Conservation (phyloP, 2,113 vertebrate genomes). For the Rhineura floridana region DNA sequence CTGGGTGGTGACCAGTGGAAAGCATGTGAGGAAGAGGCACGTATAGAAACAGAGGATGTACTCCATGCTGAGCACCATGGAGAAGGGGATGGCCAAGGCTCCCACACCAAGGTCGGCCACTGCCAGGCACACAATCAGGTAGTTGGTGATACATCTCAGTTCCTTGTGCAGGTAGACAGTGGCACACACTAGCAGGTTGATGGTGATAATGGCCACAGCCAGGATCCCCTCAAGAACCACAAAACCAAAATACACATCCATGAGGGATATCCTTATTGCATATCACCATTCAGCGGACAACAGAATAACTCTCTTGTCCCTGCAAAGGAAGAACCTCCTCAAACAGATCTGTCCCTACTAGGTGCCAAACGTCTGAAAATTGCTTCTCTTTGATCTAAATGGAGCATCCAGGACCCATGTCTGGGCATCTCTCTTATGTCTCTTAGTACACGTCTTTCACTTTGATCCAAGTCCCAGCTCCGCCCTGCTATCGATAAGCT, state of each 20-base stretch:
- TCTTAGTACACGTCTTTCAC: background rate
- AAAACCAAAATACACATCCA: slow-evolving; percentile 38
- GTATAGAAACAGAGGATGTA: slow-evolving; percentile 77
- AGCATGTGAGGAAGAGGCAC: slow-evolving; percentile 78
- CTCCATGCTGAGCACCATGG: slow-evolving; percentile 75
- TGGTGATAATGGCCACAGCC: slow-evolving; percentile 16
- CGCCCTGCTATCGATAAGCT: no score
- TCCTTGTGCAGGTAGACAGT: slow-evolving; percentile 39
- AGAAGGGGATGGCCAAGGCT: slow-evolving; percentile 70
- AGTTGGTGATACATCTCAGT: slow-evolving; percentile 50
- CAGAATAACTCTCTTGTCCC: background rate
- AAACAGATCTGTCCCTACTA: background rate
- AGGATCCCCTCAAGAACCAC: slow-evolving; percentile 34
- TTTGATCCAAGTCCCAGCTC: background rate
- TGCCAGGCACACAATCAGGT: slow-evolving; percentile 75
- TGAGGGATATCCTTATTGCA: background rate
- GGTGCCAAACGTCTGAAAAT: no score
- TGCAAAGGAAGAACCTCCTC: background rate
- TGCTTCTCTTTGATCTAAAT: background rate
- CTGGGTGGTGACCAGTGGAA: slow-evolving; percentile 78
- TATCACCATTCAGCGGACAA: background rate
- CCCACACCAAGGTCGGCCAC: slow-evolving; percentile 75
- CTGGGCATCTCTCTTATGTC: no score
- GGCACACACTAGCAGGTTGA: slow-evolving; percentile 48
- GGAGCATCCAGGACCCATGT: background rate